These are phyloP conservation scores for Acropora tenuis DNA, from an alignment of 64 coral and sea anemone species.

Conservation along the genomic window DNA sequence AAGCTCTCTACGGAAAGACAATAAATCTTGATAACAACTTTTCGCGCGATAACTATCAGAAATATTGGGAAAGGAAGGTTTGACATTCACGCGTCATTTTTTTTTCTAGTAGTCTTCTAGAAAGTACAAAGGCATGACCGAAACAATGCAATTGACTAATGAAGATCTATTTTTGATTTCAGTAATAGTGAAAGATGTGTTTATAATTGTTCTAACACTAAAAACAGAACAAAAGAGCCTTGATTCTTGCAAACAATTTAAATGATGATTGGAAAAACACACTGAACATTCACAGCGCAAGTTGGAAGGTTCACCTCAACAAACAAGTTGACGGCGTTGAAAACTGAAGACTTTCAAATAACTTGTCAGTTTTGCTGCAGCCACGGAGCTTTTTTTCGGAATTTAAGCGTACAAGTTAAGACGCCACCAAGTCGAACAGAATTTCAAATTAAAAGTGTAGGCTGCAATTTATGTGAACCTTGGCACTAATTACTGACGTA, in stretches of 20 bases:
- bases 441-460: background rate
- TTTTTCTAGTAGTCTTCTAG: constrained; percentile 1
- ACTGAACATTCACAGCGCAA: background rate
- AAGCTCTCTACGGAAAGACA: background rate
- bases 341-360: background rate
- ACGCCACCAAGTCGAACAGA: background rate
- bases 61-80: background rate
- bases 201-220: constrained; percentile 5
- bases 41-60: background rate
- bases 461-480: background rate
- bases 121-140: constrained; percentile 9
- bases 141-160: constrained; percentile 15
- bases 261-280: background rate
- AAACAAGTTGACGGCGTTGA: background rate
- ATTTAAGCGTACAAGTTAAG: background rate
- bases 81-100: background rate
- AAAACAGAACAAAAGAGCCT: constrained; percentile 33
- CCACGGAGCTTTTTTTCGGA: background rate
- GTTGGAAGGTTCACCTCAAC: background rate
- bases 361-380: no score
- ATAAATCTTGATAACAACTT: constrained; percentile 2
- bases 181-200: constrained; percentile 12
- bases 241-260: background rate
- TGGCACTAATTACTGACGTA: background rate
- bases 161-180: constrained; percentile 33